Evolutionary conservation across 2,113 vertebrate genomes (phyloP).

Genomic region (Antechinus flavipes): DNA sequence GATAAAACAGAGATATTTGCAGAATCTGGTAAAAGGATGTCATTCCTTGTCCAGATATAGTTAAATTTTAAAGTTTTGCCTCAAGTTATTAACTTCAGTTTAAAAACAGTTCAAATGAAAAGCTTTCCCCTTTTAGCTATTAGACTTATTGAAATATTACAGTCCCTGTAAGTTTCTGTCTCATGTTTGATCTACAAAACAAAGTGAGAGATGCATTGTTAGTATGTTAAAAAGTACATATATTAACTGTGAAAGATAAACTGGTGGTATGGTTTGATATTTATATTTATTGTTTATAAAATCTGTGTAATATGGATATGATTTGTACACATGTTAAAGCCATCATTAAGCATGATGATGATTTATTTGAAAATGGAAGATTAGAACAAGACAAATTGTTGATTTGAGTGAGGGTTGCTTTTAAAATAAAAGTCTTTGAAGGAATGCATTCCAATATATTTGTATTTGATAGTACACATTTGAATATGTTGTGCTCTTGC

Average conservation of each 20-base stretch:
- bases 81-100: conserved; percentile 61
- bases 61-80: conserved; percentile 53
- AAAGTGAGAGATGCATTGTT: conserved; percentile 52
- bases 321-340: conserved; percentile 70
- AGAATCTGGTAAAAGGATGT: conserved; percentile 25
- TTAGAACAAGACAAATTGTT: conserved; percentile 62
- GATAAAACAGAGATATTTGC: conserved; percentile 44
- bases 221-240: conserved; percentile 60
- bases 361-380: conserved; percentile 74
- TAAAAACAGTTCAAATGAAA: conserved; percentile 73
- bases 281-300: conserved; percentile 72
- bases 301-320: conserved; percentile 63
- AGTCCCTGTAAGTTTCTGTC: conserved; percentile 55
- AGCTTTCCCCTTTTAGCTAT: conserved; percentile 59
- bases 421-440: conserved; percentile 65
- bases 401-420: conserved; percentile 56
- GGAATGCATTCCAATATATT: conserved; percentile 69
- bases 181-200: conserved; percentile 63
- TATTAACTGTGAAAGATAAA: conserved; percentile 61
- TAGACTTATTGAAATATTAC: conserved; percentile 74
- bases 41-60: conserved; percentile 7
- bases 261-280: conserved; percentile 45
- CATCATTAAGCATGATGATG: conserved; percentile 76
- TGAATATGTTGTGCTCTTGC: conserved; percentile 72
- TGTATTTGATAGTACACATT: conserved; percentile 77